phyloP scores from a whole-genome alignment of 2,797 vertebrate species.

The Onychomys arenicola region DNA sequence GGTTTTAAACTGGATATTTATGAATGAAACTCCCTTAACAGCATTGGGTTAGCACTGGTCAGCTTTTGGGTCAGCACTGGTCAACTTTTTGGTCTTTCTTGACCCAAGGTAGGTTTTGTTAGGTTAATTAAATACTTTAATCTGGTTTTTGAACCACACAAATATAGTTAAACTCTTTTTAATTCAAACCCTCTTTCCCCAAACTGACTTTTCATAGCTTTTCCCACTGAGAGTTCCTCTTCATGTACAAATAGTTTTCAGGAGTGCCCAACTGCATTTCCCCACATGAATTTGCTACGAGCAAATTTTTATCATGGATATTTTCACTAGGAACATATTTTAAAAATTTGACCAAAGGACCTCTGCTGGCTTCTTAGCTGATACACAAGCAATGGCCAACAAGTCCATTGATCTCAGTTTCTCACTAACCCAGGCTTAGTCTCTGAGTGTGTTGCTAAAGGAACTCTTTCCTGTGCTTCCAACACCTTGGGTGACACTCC shows the following conservation, averaged over 20 bases:
- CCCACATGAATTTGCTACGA: neutral
- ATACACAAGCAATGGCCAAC: neutral
- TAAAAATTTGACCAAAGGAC: neutral
- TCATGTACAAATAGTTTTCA: neutral
- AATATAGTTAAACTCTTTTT: neutral
- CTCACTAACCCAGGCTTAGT: neutral
- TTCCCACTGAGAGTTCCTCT: neutral
- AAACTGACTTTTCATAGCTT: neutral
- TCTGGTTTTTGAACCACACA: constrained; percentile 11
- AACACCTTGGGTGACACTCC: neutral
- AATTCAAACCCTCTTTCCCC: neutral
- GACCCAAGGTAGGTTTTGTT: constrained; percentile 52
- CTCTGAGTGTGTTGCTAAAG: neutral
- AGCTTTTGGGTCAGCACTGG: constrained; percentile 6
- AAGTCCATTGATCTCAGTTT: neutral
- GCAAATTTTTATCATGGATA: neutral
- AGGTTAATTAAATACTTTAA: constrained; percentile 51
- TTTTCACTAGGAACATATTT: neutral
- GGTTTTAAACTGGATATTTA: neutral
- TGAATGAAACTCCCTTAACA: constrained; percentile 70
- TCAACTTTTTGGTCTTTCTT: neutral
- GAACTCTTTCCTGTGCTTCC: neutral
- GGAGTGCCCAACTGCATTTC: neutral
- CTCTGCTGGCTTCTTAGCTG: neutral
- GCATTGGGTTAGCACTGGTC: constrained; percentile 57